These are phyloP conservation scores for Diabrotica balteata DNA, from an alignment of 2,888 invertebrate genomes.

Conservation along the genomic window DNA sequence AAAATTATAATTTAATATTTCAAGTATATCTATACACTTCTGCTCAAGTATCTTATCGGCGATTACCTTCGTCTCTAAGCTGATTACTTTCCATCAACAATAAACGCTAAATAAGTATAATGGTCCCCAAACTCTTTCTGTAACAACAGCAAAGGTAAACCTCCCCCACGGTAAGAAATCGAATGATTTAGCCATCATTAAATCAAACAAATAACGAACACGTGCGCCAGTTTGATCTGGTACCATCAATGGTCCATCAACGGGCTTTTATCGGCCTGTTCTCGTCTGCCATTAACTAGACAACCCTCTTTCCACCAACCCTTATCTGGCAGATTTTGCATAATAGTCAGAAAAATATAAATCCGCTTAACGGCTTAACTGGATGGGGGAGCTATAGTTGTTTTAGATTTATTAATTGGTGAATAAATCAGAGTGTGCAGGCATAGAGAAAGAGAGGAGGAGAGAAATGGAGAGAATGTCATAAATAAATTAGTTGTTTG, in stretches of 20 bases:
- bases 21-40: too few species aligned
- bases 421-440: slow-evolving; percentile 28
- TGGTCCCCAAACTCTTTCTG: too few species aligned
- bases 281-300: slow-evolving; percentile 34
- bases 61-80: too few species aligned
- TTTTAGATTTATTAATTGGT: slow-evolving; percentile 36
- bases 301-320: slow-evolving; percentile 32
- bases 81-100: too few species aligned
- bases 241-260: slow-evolving; percentile 36
- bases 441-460: background rate
- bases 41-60: too few species aligned
- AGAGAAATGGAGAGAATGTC: slow-evolving; percentile 9
- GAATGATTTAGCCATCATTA: slow-evolving; percentile 37
- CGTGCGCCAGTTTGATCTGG: slow-evolving; percentile 43
- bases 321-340: slow-evolving; percentile 32
- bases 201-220: slow-evolving; percentile 38
- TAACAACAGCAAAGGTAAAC: slow-evolving; percentile 2
- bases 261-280: slow-evolving; percentile 35
- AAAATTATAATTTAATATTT: too few species aligned
- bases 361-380: slow-evolving; percentile 42
- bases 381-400: slow-evolving; percentile 30
- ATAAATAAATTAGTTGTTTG: slow-evolving; percentile 27
- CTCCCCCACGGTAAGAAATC: background rate
- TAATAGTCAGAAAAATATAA: slow-evolving; percentile 41
- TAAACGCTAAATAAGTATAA: too few species aligned